Evolutionary conservation across 2,797 vertebrate species (phyloP), one percentile per base, ranked within the genome.

Genomic region (Chelon labrosus): DNA sequence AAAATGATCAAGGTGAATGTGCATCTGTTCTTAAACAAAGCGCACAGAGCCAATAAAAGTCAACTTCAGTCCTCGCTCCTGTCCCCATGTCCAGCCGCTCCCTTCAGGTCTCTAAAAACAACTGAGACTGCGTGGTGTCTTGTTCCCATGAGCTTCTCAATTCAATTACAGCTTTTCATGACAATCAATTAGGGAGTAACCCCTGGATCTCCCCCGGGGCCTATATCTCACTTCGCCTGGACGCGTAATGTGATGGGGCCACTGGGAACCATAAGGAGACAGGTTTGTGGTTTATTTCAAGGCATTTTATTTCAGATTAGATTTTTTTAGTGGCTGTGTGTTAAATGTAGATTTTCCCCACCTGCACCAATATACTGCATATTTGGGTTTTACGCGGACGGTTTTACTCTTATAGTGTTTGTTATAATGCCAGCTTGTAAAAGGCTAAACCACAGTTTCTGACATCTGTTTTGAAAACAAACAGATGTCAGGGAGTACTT

Each of bases 101-200:
- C 49, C 49, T 52, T n/a, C 11, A 56, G 44, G 11, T 50, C 70
- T 80, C 41, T 71, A 38, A 44, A 65, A 62, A 56, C 75, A 70
- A 35, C 61, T 83, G 76, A 72, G 90, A 76, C 86, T 41, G 74
- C 86, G 42, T 71, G 67, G 69, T 61, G 84, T 73, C 79, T 79
- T 68, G 61, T 73, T 84, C 65, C 68, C 63, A 70, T 67, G 65
- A 31, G 79, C 77, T 82, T 79, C 80, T 84, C 64, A 74, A 91
- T 92, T 94, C 93, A 94, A 94, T 94, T 93, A 91, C 66, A 84
- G 86, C 83, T 78, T 85, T 92, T 93, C 88, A 91, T 90, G 76
- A 87, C 88, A 93, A 93, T 93, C 93, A 91, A 91, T 94, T 95
- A 93, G 91, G 83, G 77, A 85, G 92, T 80, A 82, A 85, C 93